Conservation (phyloP, 2,888 invertebrate genomes). For the Caenorhabditis sp. region DNA sequence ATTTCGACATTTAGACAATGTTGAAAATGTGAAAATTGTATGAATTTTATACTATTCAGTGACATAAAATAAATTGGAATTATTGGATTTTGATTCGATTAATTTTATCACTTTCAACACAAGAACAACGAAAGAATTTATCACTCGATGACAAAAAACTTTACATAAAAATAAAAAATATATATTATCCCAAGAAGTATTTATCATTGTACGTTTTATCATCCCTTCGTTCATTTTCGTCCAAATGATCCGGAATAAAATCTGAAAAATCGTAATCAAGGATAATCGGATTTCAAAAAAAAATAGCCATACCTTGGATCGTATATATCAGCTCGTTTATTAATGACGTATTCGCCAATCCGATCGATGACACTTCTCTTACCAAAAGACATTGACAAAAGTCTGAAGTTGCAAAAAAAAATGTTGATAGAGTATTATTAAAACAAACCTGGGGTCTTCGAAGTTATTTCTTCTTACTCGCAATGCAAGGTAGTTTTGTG, state of each 20-base stretch:
- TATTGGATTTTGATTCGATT: background rate
- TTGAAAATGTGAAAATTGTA: background rate
- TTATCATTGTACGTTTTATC: background rate
- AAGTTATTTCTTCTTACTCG: slow-evolving; percentile 26
- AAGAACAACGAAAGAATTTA: slow-evolving; percentile 36
- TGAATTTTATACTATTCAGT: background rate
- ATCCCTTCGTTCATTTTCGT: slow-evolving; percentile 16
- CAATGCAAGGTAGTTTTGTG: slow-evolving; percentile 19
- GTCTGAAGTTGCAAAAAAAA: slow-evolving; percentile 9
- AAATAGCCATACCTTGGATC: slow-evolving; percentile 25
- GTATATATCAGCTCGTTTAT: slow-evolving; percentile 35
- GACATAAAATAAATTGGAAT: too few species aligned
- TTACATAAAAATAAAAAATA: slow-evolving; percentile 14
- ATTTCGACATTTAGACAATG: background rate
- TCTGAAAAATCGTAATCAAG: slow-evolving; percentile 3
- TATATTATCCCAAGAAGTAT: background rate
- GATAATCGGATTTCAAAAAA: background rate
- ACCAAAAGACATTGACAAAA: slow-evolving; percentile 41
- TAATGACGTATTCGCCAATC: background rate
- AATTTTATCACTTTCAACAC: background rate
- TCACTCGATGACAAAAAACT: slow-evolving; percentile 23
- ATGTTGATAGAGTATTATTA: background rate
- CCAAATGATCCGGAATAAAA: slow-evolving; percentile 42
- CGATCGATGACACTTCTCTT: slow-evolving; percentile 20
- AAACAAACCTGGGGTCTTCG: slow-evolving; percentile 35